Conservation (phyloP, 2,797 vertebrate species). For the Xiphorhynchus erythropygius region DNA sequence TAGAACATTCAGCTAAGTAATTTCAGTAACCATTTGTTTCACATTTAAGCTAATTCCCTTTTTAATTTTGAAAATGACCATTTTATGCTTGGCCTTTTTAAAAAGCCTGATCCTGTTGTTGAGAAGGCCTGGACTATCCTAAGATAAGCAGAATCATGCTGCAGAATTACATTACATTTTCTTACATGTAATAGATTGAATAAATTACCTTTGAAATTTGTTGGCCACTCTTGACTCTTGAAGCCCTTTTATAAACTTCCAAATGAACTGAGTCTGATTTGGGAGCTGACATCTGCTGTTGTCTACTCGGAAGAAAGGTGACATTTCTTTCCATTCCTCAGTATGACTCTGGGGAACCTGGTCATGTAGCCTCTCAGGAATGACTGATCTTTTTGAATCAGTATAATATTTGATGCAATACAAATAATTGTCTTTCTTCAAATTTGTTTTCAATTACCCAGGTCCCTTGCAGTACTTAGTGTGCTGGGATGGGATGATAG, state of each 20-base stretch:
- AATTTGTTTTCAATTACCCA: not conserved
- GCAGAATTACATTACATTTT: not conserved
- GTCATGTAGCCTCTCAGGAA: not conserved
- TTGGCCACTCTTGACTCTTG: not conserved
- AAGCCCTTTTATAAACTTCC: slow-evolving; percentile 1
- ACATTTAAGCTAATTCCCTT: not conserved
- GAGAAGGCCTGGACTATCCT: not conserved
- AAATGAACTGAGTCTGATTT: not conserved
- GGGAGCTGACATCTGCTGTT: not conserved
- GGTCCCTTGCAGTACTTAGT: not conserved
- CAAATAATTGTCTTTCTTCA: not conserved
- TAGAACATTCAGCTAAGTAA: not conserved
- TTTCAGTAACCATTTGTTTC: not conserved
- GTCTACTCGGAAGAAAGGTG: not conserved
- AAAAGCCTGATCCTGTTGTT: not conserved
- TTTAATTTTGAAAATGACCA: not conserved
- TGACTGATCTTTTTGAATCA: not conserved
- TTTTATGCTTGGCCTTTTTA: not conserved
- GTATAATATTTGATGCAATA: not conserved
- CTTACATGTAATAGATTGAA: not conserved
- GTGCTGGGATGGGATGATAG: not conserved
- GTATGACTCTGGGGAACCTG: not conserved
- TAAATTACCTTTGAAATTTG: slow-evolving; percentile 10
- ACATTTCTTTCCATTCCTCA: not conserved
- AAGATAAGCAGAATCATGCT: not conserved